Conservation (phyloP, 1,140 invertebrate genomes). For the Leptopilina clavipes region DNA sequence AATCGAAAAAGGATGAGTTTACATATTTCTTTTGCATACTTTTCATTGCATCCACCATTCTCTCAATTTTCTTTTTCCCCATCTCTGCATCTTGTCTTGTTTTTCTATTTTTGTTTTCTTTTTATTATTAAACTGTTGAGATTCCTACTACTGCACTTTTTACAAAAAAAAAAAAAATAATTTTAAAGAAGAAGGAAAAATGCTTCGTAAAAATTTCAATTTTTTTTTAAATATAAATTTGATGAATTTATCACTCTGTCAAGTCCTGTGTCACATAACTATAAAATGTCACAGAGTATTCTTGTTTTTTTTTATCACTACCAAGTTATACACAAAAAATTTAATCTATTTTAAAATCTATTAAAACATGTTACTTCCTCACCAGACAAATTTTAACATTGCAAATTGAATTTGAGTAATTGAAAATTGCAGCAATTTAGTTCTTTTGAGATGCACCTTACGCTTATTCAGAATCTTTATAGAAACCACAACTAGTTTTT, state of each 20-base stretch:
- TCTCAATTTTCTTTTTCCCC: not conserved
- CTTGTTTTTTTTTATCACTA: too few species aligned
- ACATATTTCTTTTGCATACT: not conserved
- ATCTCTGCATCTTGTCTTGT: not conserved
- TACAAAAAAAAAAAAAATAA: too few species aligned
- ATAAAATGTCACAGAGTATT: too few species aligned
- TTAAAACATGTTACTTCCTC: too few species aligned
- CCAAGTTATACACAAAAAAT: too few species aligned
- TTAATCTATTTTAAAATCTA: too few species aligned
- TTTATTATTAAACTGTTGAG: not conserved
- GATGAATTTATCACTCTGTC: too few species aligned
- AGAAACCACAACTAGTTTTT: not conserved
- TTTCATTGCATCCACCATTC: not conserved
- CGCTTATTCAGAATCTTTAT: not conserved
- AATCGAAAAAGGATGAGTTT: not conserved
- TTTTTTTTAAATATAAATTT: too few species aligned
- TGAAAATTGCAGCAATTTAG: not conserved
- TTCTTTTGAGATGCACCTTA: not conserved
- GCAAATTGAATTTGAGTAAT: not conserved
- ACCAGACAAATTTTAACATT: too few species aligned
- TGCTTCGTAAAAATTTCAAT: too few species aligned
- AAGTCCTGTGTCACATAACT: too few species aligned
- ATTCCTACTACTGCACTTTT: not conserved
- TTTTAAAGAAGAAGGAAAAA: not conserved
- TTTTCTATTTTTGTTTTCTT: not conserved